Conservation (phyloP, 2,888 invertebrate species). For the Drosophila setosimentum region DNA sequence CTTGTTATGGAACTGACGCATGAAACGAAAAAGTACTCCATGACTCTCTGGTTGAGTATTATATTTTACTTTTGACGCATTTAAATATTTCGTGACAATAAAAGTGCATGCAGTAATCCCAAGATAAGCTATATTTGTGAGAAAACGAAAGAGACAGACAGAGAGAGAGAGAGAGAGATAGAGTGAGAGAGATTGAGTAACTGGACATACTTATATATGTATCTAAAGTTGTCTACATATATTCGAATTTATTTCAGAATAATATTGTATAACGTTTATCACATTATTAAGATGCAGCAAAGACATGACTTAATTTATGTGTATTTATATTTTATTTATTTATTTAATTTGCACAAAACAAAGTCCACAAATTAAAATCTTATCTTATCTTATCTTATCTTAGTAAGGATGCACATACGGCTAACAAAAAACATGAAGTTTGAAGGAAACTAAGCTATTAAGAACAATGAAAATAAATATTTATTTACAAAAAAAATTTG, state of each 20-base stretch:
- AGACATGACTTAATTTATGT: background rate
- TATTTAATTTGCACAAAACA: background rate
- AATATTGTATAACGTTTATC: background rate
- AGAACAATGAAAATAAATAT: background rate
- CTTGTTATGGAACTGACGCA: slow-evolving; percentile 8
- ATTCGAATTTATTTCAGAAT: background rate
- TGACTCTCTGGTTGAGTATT: slow-evolving; percentile 7
- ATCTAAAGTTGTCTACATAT: background rate
- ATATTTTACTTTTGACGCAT: slow-evolving; percentile 1
- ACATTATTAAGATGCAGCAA: background rate
- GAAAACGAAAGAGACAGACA: background rate
- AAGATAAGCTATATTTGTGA: slow-evolving; percentile 5
- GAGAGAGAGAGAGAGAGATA: background rate
- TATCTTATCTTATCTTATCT: too few species aligned
- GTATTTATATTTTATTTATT: background rate
- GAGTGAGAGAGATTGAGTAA: background rate
- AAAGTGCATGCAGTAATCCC: slow-evolving; percentile 1
- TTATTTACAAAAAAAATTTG: background rate
- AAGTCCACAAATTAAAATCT: background rate
- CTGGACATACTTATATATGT: too few species aligned
- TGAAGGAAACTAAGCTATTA: background rate
- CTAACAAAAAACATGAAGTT: background rate
- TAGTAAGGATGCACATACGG: background rate
- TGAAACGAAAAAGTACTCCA: slow-evolving; percentile 6
- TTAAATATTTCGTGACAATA: background rate